Conservation (phyloP, 2,797 vertebrate species). For the Gadopsis marmoratus region DNA sequence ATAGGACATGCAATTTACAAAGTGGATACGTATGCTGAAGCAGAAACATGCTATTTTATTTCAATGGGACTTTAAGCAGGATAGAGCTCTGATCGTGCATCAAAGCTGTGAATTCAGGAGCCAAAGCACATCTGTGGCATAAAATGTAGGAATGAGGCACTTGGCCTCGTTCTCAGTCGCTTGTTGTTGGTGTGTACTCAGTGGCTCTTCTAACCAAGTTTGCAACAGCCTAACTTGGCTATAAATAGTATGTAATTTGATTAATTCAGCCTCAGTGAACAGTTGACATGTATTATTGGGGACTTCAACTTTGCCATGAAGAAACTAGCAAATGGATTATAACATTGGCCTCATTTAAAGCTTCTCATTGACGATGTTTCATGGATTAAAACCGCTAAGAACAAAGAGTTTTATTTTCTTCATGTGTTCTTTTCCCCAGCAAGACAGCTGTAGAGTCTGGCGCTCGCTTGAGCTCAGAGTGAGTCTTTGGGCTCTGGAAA, state of each 20-base stretch:
- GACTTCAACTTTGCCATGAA: slow-evolving; percentile 32
- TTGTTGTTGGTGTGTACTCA: background rate
- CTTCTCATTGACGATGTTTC: slow-evolving; percentile 44
- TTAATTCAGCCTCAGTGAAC: slow-evolving; percentile 39
- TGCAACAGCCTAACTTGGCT: slow-evolving; percentile 26
- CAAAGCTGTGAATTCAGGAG: slow-evolving; percentile 34
- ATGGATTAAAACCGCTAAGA: slow-evolving; percentile 34
- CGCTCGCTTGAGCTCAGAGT: slow-evolving; percentile 44
- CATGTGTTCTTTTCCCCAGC: slow-evolving; percentile 40
- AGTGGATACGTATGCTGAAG: background rate
- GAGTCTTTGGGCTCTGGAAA: slow-evolving; percentile 63
- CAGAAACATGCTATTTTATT: slow-evolving; percentile 4
- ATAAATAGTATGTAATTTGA: slow-evolving; percentile 40
- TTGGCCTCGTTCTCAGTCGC: background rate
- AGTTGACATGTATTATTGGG: slow-evolving; percentile 23
- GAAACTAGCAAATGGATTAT: slow-evolving; percentile 48
- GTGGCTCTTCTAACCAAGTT: slow-evolving; percentile 25
- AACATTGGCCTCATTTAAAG: slow-evolving; percentile 50
- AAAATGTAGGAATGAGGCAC: slow-evolving; percentile 1
- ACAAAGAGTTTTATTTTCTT: slow-evolving; percentile 49
- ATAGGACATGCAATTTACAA: background rate
- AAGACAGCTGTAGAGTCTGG: slow-evolving; percentile 49
- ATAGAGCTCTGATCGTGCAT: slow-evolving; percentile 32
- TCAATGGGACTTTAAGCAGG: background rate
- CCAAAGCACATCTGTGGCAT: slow-evolving; percentile 27